A percentile compares a stretch with the other conserved stretches of the same genome.
Evolutionary conservation across 2,113 vertebrate genomes (phyloP).

Genomic region (Daboia siamensis): DNA sequence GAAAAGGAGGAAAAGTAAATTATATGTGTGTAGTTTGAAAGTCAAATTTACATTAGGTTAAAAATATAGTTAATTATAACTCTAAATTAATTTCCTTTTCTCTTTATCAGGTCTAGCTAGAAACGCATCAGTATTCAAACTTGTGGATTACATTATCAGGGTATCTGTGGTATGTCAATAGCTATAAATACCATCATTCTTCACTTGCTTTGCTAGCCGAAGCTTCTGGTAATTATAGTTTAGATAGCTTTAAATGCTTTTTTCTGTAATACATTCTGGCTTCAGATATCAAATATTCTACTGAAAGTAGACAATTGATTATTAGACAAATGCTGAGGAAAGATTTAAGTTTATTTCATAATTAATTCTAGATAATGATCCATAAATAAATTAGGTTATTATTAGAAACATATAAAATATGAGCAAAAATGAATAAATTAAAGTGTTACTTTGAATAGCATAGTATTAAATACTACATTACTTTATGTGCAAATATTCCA

Average conservation of each 20-base stretch:
- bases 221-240: too few species aligned
- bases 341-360: not conserved
- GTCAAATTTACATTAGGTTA: not conserved
- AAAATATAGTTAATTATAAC: not conserved
- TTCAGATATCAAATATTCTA: not conserved
- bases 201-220: too few species aligned
- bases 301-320: too few species aligned
- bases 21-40: not conserved
- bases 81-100: not conserved
- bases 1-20: not conserved
- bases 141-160: not conserved
- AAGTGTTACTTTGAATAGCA: not conserved
- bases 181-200: too few species aligned
- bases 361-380: not conserved
- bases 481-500: not conserved
- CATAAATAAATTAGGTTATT: not conserved
- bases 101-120: not conserved
- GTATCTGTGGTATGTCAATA: not conserved
- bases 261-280: too few species aligned
- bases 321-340: not conserved
- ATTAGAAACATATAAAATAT: not conserved
- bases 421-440: not conserved
- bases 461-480: not conserved
- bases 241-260: too few species aligned
- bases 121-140: not conserved